phyloP scores from a whole-genome alignment of 2,113 vertebrate species.

The Triplophysa dalaica region DNA sequence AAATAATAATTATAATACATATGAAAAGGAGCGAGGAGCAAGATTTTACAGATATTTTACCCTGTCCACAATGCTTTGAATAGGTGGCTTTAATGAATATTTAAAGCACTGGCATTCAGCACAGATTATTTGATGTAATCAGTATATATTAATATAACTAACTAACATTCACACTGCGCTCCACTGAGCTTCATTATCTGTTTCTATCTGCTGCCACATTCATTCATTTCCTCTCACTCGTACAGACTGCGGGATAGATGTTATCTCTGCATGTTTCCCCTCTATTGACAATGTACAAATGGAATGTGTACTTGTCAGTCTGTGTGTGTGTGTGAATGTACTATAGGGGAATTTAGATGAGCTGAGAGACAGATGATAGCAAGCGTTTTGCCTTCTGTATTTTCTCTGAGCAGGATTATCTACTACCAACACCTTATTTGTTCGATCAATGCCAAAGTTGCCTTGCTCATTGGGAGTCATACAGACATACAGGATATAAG shows the following conservation, averaged over 20 bases:
- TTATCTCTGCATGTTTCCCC: conserved; percentile 28
- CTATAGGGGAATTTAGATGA: conserved; percentile 16
- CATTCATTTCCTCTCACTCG: conserved; percentile 27
- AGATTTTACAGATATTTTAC: background rate
- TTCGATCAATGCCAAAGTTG: too few species aligned
- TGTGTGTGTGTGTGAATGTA: background rate
- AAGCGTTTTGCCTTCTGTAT: background rate
- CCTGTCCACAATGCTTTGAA: background rate
- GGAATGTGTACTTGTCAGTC: conserved; percentile 17
- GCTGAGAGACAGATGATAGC: background rate
- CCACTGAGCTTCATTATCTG: conserved; percentile 15
- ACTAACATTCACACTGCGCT: conserved; percentile 22
- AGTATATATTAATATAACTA: conserved; percentile 10
- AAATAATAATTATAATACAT: too few species aligned
- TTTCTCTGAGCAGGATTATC: background rate
- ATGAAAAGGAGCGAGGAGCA: background rate
- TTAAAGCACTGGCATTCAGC: background rate
- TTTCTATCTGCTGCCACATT: conserved; percentile 11
- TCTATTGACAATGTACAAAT: conserved; percentile 10
- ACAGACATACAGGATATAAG: too few species aligned
- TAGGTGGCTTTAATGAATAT: background rate
- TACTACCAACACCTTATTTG: too few species aligned
- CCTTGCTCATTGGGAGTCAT: too few species aligned
- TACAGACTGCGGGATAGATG: conserved; percentile 23
- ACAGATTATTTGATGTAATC: conserved; percentile 17